A percentile compares a stretch with the other conserved stretches of the same genome.
These are phyloP conservation scores for Drosophila siamana DNA, from an alignment of 2,888 invertebrate genomes.

Conservation along the genomic window DNA sequence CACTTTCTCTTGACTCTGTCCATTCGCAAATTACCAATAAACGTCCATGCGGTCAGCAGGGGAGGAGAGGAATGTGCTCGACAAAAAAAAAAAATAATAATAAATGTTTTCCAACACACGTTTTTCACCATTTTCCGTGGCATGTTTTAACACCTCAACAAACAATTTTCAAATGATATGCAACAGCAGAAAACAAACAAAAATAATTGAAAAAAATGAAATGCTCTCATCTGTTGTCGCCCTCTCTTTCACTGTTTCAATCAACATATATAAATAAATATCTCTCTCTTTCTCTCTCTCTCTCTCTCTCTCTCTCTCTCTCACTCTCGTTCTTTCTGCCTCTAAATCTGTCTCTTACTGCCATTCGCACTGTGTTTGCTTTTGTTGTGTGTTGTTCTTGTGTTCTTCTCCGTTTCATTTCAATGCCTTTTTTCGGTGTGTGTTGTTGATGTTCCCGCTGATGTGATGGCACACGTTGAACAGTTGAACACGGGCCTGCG, in stretches of 20 bases:
- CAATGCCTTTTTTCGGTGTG: constrained; percentile 12
- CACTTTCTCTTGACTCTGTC: neutral
- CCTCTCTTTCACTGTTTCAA: constrained; percentile 15
- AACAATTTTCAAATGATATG: constrained; percentile 58
- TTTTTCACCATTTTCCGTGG: constrained; percentile 33
- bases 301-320: constrained; percentile 18
- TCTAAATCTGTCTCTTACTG: constrained; percentile 15
- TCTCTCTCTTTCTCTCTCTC: constrained; percentile 21
- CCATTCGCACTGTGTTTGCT: constrained; percentile 49
- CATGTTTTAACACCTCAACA: constrained; percentile 58
- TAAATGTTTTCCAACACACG: constrained; percentile 15
- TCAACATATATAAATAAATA: constrained; percentile 2
- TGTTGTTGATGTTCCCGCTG: constrained; percentile 35
- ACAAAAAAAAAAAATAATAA: neutral
- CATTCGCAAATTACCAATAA: constrained; percentile 19
- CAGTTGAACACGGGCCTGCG: constrained; percentile 85
- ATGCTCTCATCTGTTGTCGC: constrained; percentile 1
- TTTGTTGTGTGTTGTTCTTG: constrained; percentile 30
- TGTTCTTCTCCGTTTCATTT: neutral
- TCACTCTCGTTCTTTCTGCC: constrained; percentile 16
- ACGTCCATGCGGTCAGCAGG: constrained; percentile 1
- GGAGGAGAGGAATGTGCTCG: constrained; percentile 1
- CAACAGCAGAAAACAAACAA: constrained; percentile 12
- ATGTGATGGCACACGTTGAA: constrained; percentile 54
- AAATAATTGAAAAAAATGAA: neutral